These are phyloP conservation scores for Bembecia ichneumoniformis DNA, from an alignment of 2,888 invertebrate species.

Conservation along the genomic window DNA sequence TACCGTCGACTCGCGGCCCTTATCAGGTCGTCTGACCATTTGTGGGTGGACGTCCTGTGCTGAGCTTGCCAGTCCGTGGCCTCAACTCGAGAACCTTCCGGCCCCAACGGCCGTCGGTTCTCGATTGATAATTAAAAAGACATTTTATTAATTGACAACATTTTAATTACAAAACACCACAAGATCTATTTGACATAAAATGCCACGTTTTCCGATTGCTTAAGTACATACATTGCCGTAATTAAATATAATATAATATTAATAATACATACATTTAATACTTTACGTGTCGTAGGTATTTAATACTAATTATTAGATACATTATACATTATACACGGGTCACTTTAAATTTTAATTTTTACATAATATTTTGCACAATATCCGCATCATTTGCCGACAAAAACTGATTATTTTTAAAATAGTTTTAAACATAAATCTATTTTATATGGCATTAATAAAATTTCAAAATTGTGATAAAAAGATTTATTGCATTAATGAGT, in stretches of 20 bases:
- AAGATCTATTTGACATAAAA: constrained; percentile 65
- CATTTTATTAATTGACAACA: constrained; percentile 61
- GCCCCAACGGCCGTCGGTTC: background rate
- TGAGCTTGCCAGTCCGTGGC: too few species aligned
- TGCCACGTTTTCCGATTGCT: constrained; percentile 55
- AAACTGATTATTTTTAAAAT: too few species aligned
- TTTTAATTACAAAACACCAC: constrained; percentile 73
- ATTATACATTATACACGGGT: constrained; percentile 44
- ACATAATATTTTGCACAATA: too few species aligned
- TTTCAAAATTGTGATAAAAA: too few species aligned
- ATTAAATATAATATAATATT: constrained; percentile 53
- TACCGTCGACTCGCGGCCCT: too few species aligned
- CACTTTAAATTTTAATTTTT: constrained; percentile 29
- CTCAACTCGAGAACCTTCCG: too few species aligned
- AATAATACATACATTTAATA: constrained; percentile 52
- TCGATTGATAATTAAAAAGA: background rate
- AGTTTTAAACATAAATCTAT: too few species aligned
- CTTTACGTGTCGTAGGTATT: constrained; percentile 62
- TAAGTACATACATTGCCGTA: constrained; percentile 65
- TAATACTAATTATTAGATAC: constrained; percentile 55
- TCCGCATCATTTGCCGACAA: too few species aligned
- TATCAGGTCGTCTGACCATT: too few species aligned
- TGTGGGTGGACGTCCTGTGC: too few species aligned
- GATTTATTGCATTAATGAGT: too few species aligned
- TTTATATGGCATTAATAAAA: too few species aligned